Evolutionary conservation across 92 coral and sea anemone genomes (phyloP).

Genomic region (Palythoa grandis): DNA sequence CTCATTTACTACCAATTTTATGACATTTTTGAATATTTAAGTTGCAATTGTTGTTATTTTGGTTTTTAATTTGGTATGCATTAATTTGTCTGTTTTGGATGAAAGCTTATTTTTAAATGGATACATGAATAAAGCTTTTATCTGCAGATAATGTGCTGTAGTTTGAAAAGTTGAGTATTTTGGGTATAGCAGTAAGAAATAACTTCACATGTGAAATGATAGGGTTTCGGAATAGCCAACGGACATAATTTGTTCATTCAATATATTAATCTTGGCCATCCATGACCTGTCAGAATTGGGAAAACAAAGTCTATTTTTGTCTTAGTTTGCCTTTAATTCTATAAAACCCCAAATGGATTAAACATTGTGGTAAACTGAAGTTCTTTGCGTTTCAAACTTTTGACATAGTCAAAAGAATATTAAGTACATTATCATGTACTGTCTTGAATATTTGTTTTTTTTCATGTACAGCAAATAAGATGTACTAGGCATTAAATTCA

Average conservation of each 20-base stretch:
- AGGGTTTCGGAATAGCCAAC: background rate
- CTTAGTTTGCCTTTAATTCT: too few species aligned
- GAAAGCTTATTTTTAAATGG: background rate
- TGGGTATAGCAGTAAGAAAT: background rate
- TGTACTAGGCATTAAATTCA: too few species aligned
- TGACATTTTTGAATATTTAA: background rate
- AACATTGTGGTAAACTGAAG: too few species aligned
- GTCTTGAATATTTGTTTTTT: too few species aligned
- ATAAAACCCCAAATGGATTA: too few species aligned
- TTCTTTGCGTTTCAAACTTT: too few species aligned
- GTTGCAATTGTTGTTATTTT: background rate
- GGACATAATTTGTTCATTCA: background rate
- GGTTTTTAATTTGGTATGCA: background rate
- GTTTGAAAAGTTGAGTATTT: background rate
- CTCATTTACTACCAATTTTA: background rate
- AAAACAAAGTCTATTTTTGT: background rate
- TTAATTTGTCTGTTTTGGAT: background rate
- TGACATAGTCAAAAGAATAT: too few species aligned
- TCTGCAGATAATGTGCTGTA: background rate
- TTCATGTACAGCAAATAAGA: too few species aligned
- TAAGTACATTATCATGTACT: too few species aligned
- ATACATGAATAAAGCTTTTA: background rate
- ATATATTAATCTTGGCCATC: background rate
- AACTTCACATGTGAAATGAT: background rate
- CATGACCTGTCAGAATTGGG: background rate